Evolutionary conservation across 2,113 vertebrate genomes (phyloP).

Genomic region (Syngnathoides biaculeatus): DNA sequence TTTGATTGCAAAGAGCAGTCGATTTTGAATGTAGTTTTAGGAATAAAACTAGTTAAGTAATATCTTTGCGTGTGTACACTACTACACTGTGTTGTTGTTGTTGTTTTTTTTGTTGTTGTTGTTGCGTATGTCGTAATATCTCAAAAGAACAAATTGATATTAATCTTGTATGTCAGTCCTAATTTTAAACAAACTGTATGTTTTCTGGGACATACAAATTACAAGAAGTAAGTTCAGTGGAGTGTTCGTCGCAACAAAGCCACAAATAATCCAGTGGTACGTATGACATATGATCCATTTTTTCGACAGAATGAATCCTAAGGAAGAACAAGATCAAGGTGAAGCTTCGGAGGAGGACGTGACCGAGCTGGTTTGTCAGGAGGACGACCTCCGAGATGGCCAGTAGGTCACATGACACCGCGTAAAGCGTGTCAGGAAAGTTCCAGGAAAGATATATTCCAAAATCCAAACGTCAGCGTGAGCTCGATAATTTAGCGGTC

Average conservation of each 20-base stretch:
- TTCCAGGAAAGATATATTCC: not conserved
- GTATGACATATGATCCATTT: not conserved
- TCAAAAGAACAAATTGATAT: not conserved
- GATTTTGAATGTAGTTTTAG: not conserved
- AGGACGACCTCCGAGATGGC: constrained; percentile 78
- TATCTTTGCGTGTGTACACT: not conserved
- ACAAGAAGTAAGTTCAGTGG: not conserved
- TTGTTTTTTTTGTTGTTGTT: not conserved
- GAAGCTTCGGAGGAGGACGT: constrained; percentile 42
- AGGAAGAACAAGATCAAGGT: constrained; percentile 4
- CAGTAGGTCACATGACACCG: constrained; percentile 70
- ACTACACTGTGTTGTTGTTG: not conserved
- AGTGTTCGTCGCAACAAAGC: not conserved
- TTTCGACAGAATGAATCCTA: constrained; percentile 26
- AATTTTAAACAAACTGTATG: no score
- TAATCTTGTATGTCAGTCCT: not conserved
- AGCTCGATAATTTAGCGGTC: not conserved
- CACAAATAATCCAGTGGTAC: not conserved
- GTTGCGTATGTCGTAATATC: not conserved
- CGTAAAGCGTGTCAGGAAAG: not conserved
- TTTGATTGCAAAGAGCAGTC: not conserved
- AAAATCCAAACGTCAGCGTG: not conserved
- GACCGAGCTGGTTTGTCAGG: constrained; percentile 75
- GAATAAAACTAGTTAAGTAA: not conserved
- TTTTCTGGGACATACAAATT: no score